Conservation (phyloP, 2,797 vertebrate species). For the Mormyrus hasselquistii region DNA sequence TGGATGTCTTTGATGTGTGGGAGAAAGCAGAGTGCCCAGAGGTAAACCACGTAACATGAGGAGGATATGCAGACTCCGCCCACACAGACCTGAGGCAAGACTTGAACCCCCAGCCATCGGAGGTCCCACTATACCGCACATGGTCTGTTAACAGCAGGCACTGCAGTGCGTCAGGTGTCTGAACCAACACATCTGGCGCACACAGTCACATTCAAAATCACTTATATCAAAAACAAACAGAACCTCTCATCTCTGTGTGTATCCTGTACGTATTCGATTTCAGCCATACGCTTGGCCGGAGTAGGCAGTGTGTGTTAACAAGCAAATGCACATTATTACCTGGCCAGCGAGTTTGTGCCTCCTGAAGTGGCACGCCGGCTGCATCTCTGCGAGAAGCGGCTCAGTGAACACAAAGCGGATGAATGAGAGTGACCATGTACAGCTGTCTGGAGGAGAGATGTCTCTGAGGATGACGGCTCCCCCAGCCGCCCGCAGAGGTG, state of each 20-base stretch:
- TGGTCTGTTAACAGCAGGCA: not conserved
- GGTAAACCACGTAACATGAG: not conserved
- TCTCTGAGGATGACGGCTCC: not conserved
- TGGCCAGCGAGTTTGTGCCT: not conserved
- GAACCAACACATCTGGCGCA: not conserved
- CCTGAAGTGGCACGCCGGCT: not conserved
- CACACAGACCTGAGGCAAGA: not conserved
- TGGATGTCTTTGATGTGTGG: not conserved
- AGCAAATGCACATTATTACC: not conserved
- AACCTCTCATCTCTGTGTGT: not conserved
- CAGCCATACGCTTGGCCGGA: not conserved
- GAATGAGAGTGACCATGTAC: not conserved
- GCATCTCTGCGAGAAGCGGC: not conserved
- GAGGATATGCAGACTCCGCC: not conserved
- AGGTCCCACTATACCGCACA: not conserved
- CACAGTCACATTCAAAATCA: not conserved
- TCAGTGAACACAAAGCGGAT: not conserved
- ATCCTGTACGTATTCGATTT: not conserved
- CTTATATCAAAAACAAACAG: not conserved
- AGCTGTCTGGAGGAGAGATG: not conserved
- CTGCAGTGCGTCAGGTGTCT: not conserved
- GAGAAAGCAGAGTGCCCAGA: not conserved
- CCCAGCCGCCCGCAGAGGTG: not conserved
- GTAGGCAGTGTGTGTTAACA: not conserved
- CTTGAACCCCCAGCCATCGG: not conserved